Percentiles rank a stretch among this genome's conserved stretches.
Evolutionary conservation across 30 jellyfish, hydroid and myxozoan genomes (phyloP).

Genomic region (Sanderia malayensis): DNA sequence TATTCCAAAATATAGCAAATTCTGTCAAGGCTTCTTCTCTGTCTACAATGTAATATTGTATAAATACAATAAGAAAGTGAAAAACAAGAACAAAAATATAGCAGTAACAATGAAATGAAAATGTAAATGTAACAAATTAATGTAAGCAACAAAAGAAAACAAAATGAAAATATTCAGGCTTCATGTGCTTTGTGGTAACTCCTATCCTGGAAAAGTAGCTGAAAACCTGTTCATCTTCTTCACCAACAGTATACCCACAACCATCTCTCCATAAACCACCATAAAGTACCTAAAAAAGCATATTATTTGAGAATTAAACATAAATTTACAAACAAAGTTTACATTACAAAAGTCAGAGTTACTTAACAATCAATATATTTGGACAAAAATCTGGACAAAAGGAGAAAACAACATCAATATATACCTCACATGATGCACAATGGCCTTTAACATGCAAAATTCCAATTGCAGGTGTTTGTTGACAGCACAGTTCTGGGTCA

Average conservation of each 20-base stretch:
- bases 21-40: no score
- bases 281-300: constrained; percentile 13
- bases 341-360: background rate
- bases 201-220: constrained; percentile 8
- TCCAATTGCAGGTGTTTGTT: constrained; percentile 31
- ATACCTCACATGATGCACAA: constrained; percentile 29
- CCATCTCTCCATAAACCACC: constrained; percentile 10
- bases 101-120: background rate
- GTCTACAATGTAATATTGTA: no score
- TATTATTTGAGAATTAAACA: background rate
- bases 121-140: background rate
- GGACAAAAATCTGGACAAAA: background rate
- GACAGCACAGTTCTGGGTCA: background rate
- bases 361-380: background rate
- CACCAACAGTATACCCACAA: constrained; percentile 11
- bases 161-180: background rate
- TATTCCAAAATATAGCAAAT: no score
- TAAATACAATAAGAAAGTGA: no score
- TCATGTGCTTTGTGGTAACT: constrained; percentile 11
- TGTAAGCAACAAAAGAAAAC: background rate
- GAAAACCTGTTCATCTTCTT: constrained; percentile 21
- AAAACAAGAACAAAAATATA: no score
- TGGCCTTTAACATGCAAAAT: constrained; percentile 45
- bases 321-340: background rate
- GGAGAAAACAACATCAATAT: background rate